Base-by-base conservation (phyloP, 1,140 invertebrate genomes). In the Tribolium castaneum region DNA sequence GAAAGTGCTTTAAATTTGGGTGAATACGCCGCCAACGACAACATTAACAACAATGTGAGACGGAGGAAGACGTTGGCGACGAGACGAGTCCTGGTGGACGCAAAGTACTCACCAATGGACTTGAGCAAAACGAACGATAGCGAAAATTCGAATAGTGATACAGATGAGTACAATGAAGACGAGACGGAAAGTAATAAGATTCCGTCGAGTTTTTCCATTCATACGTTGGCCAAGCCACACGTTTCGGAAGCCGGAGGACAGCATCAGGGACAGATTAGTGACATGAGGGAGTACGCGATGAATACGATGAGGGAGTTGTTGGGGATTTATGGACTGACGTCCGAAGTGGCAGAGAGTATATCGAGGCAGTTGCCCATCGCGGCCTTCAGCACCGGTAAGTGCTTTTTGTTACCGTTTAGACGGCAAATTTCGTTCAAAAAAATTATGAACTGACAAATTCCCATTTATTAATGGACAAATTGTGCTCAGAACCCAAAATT, bases 251-350 rank as follows among this genome's bases (percentile, higher is more conserved):
- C 59, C 25, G 30, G 19, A 10, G 56, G 59, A n/a, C 25, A 71
- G 0, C 82, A 77, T 39, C 79, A 79, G 45, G 80, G 82, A 30
- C 82, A 84, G 54, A 79, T 83, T n/a, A 79, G 71, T 13, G 86
- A 87, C 49, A 86, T 93, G 85, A 89, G 91, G 78, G 92, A 93
- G 82, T 94, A 93, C 85, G 92, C 93, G 3, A 92, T 93, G 87
- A 92, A 90, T 71, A 93, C 92, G 1, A 93, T 94, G 92, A 92
- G 93, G 78, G 93, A 94, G 85, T 85, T 94, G 34, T 86, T 94
- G 12, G 91, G 92, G 10, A 92, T 94, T 79, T 94, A 94, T 83
- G 92, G 93, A 34, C 85, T 92, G 56, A 90, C 90, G 16, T 90
- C 90, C 1, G 90, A 91, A 84, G 90, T 91, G 1, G 89, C 90